Evolutionary conservation across 2,797 vertebrate species (phyloP).

Genomic region (Amphiprion clarkii): DNA sequence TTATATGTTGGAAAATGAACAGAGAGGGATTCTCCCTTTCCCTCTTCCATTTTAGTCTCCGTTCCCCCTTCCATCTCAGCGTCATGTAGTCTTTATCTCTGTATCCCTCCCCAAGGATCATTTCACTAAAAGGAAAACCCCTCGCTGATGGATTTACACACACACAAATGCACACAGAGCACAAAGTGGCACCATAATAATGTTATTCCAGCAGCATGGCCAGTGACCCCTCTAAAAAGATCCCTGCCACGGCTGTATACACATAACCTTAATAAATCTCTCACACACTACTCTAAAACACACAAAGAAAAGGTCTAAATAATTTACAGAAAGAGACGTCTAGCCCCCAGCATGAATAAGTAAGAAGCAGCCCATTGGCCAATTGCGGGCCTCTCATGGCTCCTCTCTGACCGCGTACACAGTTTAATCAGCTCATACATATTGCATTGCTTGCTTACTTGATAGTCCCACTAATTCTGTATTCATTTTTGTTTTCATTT

Average conservation of each 20-base stretch:
- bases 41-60: background rate
- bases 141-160: slow-evolving; percentile 47
- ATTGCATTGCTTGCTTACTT: slow-evolving; percentile 76
- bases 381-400: slow-evolving; percentile 48
- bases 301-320: slow-evolving; percentile 71
- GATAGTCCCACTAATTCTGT: slow-evolving; percentile 73
- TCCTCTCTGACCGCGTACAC: slow-evolving; percentile 57
- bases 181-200: slow-evolving; percentile 67
- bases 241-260: slow-evolving; percentile 72
- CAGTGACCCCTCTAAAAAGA: slow-evolving; percentile 82
- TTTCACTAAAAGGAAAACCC: slow-evolving; percentile 70
- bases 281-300: slow-evolving; percentile 42
- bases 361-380: slow-evolving; percentile 67
- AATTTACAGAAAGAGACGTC: slow-evolving; percentile 77
- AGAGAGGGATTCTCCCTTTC: background rate
- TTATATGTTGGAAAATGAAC: slow-evolving; percentile 1
- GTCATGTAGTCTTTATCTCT: slow-evolving; percentile 57
- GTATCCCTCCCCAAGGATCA: slow-evolving; percentile 71
- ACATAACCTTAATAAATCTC: slow-evolving; percentile 82
- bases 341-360: slow-evolving; percentile 79
- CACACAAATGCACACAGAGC: slow-evolving; percentile 40
- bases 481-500: slow-evolving; percentile 72
- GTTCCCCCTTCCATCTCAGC: slow-evolving; percentile 15
- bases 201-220: slow-evolving; percentile 79
- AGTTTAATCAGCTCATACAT: slow-evolving; percentile 82